These are phyloP conservation scores for Sebastes dallii DNA, from an alignment of 2,797 vertebrate genomes.

Conservation along the genomic window DNA sequence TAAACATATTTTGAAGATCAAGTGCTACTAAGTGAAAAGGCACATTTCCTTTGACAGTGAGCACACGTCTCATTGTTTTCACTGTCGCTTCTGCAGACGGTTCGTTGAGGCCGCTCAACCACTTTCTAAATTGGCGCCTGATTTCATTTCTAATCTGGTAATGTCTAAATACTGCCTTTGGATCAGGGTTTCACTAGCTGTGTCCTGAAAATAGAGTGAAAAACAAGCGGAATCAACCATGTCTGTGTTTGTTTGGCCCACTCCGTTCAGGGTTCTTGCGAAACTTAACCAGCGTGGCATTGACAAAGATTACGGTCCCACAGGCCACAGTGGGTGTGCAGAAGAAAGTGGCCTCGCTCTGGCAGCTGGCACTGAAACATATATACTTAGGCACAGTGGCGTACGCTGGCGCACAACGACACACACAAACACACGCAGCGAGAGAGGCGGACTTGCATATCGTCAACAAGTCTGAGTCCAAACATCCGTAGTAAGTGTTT, in stretches of 20 bases:
- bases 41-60: background rate
- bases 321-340: conserved; percentile 76
- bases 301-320: conserved; percentile 75
- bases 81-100: conserved; percentile 25
- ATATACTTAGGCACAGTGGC: conserved; percentile 70
- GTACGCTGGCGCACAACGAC: conserved; percentile 39
- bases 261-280: conserved; percentile 62
- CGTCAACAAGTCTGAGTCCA: conserved; percentile 70
- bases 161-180: conserved; percentile 70
- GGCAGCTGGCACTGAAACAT: conserved; percentile 69
- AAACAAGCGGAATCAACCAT: conserved; percentile 69
- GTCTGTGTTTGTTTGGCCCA: conserved; percentile 70
- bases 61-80: conserved; percentile 2
- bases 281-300: conserved; percentile 71
- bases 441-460: conserved; percentile 40
- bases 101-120: conserved; percentile 57
- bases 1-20: conserved; percentile 16
- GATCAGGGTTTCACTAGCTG: conserved; percentile 55
- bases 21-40: background rate
- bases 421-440: conserved; percentile 30
- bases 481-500: conserved; percentile 77
- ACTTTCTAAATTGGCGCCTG: conserved; percentile 56
- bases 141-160: conserved; percentile 71
- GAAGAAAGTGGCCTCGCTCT: conserved; percentile 67
- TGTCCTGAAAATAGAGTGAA: conserved; percentile 73